A percentile compares a stretch with the other conserved stretches of the same genome.
Conservation (phyloP, 2,113 vertebrate genomes). For the Numida meleagris region DNA sequence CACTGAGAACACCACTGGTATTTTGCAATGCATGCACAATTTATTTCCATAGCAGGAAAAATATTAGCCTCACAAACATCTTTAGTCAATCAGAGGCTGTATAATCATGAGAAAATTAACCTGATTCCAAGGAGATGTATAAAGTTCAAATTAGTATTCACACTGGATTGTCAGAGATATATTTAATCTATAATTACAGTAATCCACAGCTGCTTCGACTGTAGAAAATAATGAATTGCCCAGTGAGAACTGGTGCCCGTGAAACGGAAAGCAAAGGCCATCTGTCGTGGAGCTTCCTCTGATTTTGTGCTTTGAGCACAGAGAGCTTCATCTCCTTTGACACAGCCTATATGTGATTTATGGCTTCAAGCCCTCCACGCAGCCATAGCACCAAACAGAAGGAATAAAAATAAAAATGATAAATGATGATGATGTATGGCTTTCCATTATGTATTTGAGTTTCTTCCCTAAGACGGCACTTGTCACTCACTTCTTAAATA, state of each 20-base stretch:
- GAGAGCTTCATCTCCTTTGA: neutral
- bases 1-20: neutral
- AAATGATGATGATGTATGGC: neutral
- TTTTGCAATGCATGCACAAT: neutral
- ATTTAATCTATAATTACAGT: conserved; percentile 71
- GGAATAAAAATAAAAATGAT: neutral
- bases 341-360: neutral
- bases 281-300: neutral
- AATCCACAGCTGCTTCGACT: conserved; percentile 67
- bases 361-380: neutral
- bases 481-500: neutral
- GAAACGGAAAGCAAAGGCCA: conserved; percentile 35
- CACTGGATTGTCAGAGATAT: conserved; percentile 20
- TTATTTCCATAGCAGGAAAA: neutral
- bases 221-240: conserved; percentile 58
- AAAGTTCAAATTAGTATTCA: conserved; percentile 71
- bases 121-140: conserved; percentile 49
- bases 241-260: conserved; percentile 39
- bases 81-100: conserved; percentile 20
- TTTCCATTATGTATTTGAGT: neutral
- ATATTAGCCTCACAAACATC: conserved; percentile 21
- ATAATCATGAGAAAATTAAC: conserved; percentile 59
- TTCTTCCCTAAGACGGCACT: neutral
- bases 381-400: neutral
- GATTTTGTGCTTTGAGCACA: neutral